Percentiles rank a stretch among this genome's conserved stretches.
These are phyloP conservation scores for Aphidoletes aphidimyza DNA, from an alignment of 2,888 invertebrate genomes.

Conservation along the genomic window DNA sequence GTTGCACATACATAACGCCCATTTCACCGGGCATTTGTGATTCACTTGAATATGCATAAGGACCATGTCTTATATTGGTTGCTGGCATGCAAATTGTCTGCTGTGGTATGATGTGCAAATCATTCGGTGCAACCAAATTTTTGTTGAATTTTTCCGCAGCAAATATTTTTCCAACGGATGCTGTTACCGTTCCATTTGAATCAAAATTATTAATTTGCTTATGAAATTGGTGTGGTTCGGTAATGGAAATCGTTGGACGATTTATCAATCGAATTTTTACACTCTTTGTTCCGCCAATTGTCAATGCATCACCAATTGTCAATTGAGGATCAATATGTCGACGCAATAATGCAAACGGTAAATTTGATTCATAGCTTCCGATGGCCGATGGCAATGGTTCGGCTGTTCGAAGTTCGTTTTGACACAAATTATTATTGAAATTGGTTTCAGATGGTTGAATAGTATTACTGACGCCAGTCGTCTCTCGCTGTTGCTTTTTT, in stretches of 20 bases:
- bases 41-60: constrained; percentile 35
- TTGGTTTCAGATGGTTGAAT: constrained; percentile 1
- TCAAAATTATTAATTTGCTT: constrained; percentile 40
- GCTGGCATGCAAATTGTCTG: neutral
- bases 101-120: neutral
- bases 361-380: neutral
- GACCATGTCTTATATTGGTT: neutral
- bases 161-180: neutral
- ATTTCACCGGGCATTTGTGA: constrained; percentile 1
- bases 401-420: neutral
- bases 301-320: neutral
- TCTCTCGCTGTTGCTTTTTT: neutral
- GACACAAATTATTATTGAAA: constrained; percentile 42
- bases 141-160: neutral
- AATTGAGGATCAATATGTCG: constrained; percentile 42
- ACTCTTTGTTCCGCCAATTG: neutral
- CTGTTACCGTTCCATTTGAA: neutral
- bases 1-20: constrained; percentile 31
- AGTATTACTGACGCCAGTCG: constrained; percentile 51
- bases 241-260: neutral
- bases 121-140: neutral
- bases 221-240: neutral
- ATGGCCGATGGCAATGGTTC: neutral
- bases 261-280: neutral
- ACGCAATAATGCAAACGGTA: neutral